Percentiles rank a stretch among this genome's conserved stretches.
phyloP scores from a whole-genome alignment of 2,113 vertebrate species.

The Heptranchias perlo region DNA sequence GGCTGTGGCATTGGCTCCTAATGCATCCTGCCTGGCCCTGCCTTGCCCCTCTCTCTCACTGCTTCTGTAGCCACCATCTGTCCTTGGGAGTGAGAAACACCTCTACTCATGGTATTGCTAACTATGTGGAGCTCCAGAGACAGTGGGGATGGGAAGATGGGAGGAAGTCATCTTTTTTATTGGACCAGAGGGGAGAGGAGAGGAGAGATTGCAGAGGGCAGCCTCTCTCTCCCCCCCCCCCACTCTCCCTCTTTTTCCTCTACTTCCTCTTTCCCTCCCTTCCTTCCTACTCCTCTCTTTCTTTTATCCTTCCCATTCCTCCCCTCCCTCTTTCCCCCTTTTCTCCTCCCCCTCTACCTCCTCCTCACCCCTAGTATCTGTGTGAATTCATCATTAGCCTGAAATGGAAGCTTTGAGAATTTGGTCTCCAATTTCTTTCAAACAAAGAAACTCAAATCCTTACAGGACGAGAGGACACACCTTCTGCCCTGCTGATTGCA shows the following conservation, averaged over 20 bases:
- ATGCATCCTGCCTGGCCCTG: no score
- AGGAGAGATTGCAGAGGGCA: no score
- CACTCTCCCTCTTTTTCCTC: no score
- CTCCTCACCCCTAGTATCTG: constrained; percentile 10
- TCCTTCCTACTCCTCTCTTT: not conserved
- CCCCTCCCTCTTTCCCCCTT: no score
- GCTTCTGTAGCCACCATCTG: not conserved
- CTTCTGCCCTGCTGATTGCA: no score
- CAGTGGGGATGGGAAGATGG: not conserved
- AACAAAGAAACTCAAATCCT: no score
- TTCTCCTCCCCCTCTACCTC: not conserved
- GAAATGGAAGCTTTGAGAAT: not conserved
- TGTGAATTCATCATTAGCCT: not conserved
- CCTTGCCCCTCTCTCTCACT: not conserved
- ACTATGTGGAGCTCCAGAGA: no score
- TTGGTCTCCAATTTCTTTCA: no score
- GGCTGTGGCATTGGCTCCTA: not conserved
- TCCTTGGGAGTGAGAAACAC: not conserved
- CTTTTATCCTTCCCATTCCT: not conserved
- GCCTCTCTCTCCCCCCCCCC: not conserved
- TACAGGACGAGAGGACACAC: no score
- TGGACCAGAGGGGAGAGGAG: no score
- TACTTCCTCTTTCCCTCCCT: not conserved
- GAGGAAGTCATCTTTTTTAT: not conserved
- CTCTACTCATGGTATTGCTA: no score